Conservation (phyloP, 1,140 invertebrate species). For the Druon quercuslanigerum region DNA sequence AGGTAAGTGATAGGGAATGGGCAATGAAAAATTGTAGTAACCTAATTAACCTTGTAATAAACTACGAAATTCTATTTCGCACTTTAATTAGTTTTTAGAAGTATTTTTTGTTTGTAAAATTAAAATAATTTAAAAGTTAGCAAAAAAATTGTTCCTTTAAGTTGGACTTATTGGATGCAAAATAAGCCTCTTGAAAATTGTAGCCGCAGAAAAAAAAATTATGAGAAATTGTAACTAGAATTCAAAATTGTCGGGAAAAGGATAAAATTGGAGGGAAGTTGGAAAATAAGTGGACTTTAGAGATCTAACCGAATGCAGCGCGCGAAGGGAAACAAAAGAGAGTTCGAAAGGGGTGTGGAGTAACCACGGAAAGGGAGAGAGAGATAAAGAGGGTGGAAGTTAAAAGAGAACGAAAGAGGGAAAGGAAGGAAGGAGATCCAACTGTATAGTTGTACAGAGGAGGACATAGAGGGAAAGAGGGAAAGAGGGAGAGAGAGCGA, state of each 20-base stretch:
- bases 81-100: too few relatives aligned
- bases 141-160: too few relatives aligned
- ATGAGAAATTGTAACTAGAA: neutral
- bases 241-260: neutral
- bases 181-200: too few relatives aligned
- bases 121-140: too few relatives aligned
- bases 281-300: slow-evolving; percentile 31
- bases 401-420: neutral
- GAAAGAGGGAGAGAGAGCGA: slow-evolving; percentile 43
- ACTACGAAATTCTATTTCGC: too few relatives aligned
- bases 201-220: neutral
- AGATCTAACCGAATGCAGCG: slow-evolving; percentile 49
- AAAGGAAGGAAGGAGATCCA: slow-evolving; percentile 30
- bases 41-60: too few relatives aligned
- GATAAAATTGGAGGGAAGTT: neutral
- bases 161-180: too few relatives aligned
- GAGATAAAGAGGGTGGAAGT: slow-evolving; percentile 4
- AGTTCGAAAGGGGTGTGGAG: slow-evolving; percentile 50
- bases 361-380: slow-evolving; percentile 39
- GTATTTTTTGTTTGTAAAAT: too few relatives aligned
- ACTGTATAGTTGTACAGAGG: slow-evolving; percentile 38
- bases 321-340: slow-evolving; percentile 51
- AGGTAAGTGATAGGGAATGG: too few relatives aligned
- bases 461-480: slow-evolving; percentile 41
- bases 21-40: too few relatives aligned